These are phyloP conservation scores for Lordiphosa clarofinis DNA, from an alignment of 1,140 invertebrate genomes.

Conservation along the genomic window DNA sequence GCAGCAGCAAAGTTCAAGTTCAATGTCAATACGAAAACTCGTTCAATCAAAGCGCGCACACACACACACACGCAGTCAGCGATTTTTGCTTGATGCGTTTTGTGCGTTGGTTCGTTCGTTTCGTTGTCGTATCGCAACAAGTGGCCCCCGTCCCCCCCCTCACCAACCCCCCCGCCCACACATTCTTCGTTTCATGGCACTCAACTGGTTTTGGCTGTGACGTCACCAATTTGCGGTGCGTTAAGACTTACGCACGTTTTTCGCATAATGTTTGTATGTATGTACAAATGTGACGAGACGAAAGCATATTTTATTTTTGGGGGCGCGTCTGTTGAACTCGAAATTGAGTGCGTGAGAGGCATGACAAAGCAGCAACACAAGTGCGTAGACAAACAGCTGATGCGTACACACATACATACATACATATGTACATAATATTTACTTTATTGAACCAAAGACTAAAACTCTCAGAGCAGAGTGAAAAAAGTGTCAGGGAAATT, in stretches of 20 bases:
- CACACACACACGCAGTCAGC: conserved; percentile 6
- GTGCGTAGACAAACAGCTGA: neutral
- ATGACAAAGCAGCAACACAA: conserved; percentile 1
- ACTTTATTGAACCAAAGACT: too few relatives aligned
- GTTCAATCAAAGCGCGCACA: conserved; percentile 44
- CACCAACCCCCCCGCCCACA: too few relatives aligned
- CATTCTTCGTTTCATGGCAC: neutral
- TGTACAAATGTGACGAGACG: conserved; percentile 1
- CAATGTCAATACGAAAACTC: conserved; percentile 63
- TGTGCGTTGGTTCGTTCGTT: conserved; percentile 52
- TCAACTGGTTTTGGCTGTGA: conserved; percentile 58
- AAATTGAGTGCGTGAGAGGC: conserved; percentile 4
- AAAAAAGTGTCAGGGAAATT: too few relatives aligned
- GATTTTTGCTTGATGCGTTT: conserved; percentile 47
- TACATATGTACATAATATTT: too few relatives aligned
- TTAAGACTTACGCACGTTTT: conserved; percentile 41
- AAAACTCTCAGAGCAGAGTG: too few relatives aligned
- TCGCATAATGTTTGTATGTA: conserved; percentile 39
- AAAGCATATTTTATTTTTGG: neutral
- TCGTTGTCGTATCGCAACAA: conserved; percentile 33
- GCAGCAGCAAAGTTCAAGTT: conserved; percentile 63
- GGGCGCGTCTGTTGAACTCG: conserved; percentile 7
- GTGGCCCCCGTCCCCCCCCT: conserved; percentile 12
- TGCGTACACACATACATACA: too few relatives aligned
- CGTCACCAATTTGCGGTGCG: conserved; percentile 48